These are phyloP conservation scores for Streblospio benedicti DNA, from an alignment of 1,140 invertebrate genomes.

Conservation along the genomic window DNA sequence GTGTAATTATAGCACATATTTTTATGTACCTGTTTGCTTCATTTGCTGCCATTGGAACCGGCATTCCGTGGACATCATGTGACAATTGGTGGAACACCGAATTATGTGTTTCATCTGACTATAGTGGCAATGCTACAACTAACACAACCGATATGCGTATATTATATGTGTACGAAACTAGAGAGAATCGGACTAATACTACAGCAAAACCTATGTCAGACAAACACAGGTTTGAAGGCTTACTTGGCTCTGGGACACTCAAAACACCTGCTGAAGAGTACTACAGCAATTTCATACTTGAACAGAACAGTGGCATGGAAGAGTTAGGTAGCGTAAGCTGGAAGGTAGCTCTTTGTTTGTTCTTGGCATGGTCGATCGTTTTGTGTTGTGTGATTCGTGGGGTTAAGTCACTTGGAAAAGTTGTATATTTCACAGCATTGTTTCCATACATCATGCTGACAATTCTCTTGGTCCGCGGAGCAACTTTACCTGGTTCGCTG, in stretches of 20 bases:
- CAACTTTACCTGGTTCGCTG: slow-evolving; percentile 11
- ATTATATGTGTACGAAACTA: slow-evolving; percentile 24
- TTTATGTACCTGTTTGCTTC: slow-evolving; percentile 75
- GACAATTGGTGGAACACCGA: slow-evolving; percentile 85
- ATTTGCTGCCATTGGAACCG: slow-evolving; percentile 23
- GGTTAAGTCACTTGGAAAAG: slow-evolving; percentile 81
- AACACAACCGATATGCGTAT: slow-evolving; percentile 32
- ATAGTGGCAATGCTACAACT: not conserved
- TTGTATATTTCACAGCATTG: slow-evolving; percentile 18
- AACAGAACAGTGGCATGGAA: slow-evolving; percentile 60
- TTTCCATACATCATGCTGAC: slow-evolving; percentile 19
- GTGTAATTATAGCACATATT: slow-evolving; percentile 96
- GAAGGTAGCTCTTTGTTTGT: slow-evolving; percentile 74
- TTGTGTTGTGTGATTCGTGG: slow-evolving; percentile 96
- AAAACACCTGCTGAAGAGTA: slow-evolving; percentile 13
- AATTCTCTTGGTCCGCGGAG: slow-evolving; percentile 16
- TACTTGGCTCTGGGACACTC: not conserved
- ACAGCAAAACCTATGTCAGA: not conserved
- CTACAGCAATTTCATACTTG: slow-evolving; percentile 21
- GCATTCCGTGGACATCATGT: slow-evolving; percentile 89
- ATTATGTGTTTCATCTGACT: not conserved
- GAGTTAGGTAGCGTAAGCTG: slow-evolving; percentile 79
- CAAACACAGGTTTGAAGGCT: not conserved
- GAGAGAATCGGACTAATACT: not conserved
- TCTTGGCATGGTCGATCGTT: slow-evolving; percentile 80